Percentiles rank a stretch among this genome's conserved stretches.
These are phyloP conservation scores for Drosophila mulleri DNA, from an alignment of 2,888 invertebrate genomes.

Conservation along the genomic window DNA sequence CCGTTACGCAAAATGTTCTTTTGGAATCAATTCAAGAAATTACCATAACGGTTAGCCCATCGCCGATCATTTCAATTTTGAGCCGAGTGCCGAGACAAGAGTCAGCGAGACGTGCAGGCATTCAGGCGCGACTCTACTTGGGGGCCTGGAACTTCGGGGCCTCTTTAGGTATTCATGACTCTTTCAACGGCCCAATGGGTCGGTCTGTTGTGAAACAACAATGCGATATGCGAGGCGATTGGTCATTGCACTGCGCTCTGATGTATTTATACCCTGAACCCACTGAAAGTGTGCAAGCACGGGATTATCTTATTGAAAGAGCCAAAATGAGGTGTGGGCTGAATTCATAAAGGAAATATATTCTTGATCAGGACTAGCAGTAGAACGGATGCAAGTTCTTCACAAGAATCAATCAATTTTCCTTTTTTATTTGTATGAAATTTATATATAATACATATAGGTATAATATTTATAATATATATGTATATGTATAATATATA, in stretches of 20 bases:
- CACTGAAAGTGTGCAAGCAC: not conserved
- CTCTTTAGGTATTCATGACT: constrained; percentile 58
- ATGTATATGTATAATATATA: too few relatives aligned
- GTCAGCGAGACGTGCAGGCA: constrained; percentile 59
- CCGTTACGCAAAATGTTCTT: constrained; percentile 77
- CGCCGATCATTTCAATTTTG: constrained; percentile 26
- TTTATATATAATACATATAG: too few relatives aligned
- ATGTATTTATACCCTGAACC: constrained; percentile 4
- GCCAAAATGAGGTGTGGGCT: not conserved
- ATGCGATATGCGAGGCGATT: constrained; percentile 47
- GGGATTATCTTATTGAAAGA: not conserved
- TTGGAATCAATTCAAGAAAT: constrained; percentile 74
- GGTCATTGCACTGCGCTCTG: constrained; percentile 65
- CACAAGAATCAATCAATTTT: too few relatives aligned
- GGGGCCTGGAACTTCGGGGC: constrained; percentile 30
- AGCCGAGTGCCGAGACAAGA: constrained; percentile 13
- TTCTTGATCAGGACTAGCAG: not conserved
- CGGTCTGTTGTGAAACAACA: constrained; percentile 46
- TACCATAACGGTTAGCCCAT: constrained; percentile 71
- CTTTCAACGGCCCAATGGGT: constrained; percentile 13
- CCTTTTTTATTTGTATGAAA: too few relatives aligned
- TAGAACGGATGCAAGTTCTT: not conserved
- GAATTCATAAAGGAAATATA: not conserved
- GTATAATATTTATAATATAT: too few relatives aligned
- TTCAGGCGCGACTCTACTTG: constrained; percentile 51